These are phyloP conservation scores for Tillus elongatus DNA, from an alignment of 2,888 invertebrate genomes.

Conservation along the genomic window DNA sequence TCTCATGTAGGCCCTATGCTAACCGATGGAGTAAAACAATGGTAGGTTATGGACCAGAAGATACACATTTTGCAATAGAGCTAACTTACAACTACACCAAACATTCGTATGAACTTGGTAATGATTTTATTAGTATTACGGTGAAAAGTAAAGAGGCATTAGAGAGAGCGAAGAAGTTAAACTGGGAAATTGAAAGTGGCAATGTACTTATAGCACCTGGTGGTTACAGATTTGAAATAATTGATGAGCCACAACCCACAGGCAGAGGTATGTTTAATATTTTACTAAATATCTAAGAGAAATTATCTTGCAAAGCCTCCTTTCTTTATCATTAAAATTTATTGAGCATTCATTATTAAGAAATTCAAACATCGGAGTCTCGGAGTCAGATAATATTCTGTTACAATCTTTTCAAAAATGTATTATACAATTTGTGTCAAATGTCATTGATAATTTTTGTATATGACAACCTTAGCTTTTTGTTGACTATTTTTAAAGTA, in stretches of 20 bases:
- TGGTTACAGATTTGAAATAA: conserved; percentile 79
- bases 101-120: conserved; percentile 76
- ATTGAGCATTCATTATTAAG: conserved; percentile 4
- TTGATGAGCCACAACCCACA: conserved; percentile 60
- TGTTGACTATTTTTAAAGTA: too few species aligned
- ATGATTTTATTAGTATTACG: conserved; percentile 83
- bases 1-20: conserved; percentile 97
- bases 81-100: conserved; percentile 96
- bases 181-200: conserved; percentile 62
- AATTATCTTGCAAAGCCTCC: conserved; percentile 4
- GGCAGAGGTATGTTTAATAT: conserved; percentile 42
- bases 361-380: too few species aligned
- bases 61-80: conserved; percentile 89
- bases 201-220: conserved; percentile 76
- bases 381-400: too few species aligned
- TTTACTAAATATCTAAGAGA: too few species aligned
- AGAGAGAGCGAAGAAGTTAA: conserved; percentile 57
- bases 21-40: conserved; percentile 99
- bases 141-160: conserved; percentile 71
- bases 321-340: neutral
- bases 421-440: too few species aligned
- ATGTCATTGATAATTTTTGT: too few species aligned
- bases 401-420: too few species aligned
- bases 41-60: conserved; percentile 96
- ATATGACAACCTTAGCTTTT: too few species aligned